Base-by-base conservation (phyloP, 2,888 invertebrate species). In the Patella pellucida region DNA sequence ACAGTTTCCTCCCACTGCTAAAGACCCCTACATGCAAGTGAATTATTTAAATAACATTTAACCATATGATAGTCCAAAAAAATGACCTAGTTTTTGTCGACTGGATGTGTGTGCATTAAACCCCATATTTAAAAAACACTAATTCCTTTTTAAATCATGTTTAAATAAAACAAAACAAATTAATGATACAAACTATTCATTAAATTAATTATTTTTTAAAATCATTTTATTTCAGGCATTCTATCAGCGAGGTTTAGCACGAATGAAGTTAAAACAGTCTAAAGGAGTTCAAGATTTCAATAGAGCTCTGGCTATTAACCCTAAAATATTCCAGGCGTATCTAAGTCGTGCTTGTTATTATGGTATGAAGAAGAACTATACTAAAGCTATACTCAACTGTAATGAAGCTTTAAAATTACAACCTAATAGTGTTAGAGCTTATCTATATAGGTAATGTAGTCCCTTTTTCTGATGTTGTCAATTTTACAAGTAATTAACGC, bases 321-420 rank as follows among this genome's bases (percentile, higher is more conserved):
- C 91, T 5, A 87, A 83, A 15, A 86, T 90, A 72, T 90, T 89
- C 86, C 81, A 90, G 89, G 90, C 89, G 9, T 91, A 87, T 82
- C 84, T 91, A 68, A 89, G 90, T 73, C 74, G 91, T 75, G 91
- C 91, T 5, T 89, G 90, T 71, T 90, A 87, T 79, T 91, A 89
- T 81, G 91, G 90, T 1, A 83, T 88, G 81, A 87, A 86, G 75
- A 85, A 86, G 1, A 86, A 86, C 68, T 89, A 87, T 76, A 86
- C 89, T 14, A 91, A 91, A 79, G 91, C 89, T 67, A 91, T 91
- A 69, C 85, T 91, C 68, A 91, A 91, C 84, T 91, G 91, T 82
- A 91, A 91, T 79, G 90, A 91, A 80, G 91, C 91, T 62, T 86
- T 91, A 72, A 87, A 85, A 76, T 83, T 91, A 50, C 89, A 90